These are phyloP conservation scores for Asobara japonica DNA, from an alignment of 1,140 invertebrate species.

Conservation along the genomic window DNA sequence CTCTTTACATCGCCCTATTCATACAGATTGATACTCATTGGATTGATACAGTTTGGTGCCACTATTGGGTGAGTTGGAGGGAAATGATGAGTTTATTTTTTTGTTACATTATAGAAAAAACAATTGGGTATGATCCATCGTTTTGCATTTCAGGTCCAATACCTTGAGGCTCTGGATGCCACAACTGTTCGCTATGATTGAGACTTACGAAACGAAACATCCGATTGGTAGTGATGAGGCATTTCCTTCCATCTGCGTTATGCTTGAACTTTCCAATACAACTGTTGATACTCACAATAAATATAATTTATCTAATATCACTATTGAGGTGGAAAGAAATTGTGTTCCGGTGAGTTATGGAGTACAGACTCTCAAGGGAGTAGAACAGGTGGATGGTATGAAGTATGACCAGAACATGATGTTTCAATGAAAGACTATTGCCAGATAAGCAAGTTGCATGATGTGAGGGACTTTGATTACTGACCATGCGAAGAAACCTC, in stretches of 20 bases:
- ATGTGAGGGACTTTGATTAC: too few species aligned
- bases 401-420: not conserved
- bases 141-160: conserved; percentile 49
- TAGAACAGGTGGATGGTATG: not conserved
- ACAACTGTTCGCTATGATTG: conserved; percentile 58
- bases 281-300: conserved; percentile 23
- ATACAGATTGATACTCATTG: conserved; percentile 75
- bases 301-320: conserved; percentile 23
- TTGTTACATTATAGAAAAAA: too few species aligned
- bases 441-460: too few species aligned
- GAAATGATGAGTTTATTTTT: not conserved
- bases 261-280: conserved; percentile 27
- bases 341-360: conserved; percentile 34
- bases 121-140: not conserved
- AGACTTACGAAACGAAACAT: conserved; percentile 50
- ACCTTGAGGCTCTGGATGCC: conserved; percentile 62
- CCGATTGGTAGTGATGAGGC: conserved; percentile 25
- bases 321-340: conserved; percentile 20
- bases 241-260: conserved; percentile 36
- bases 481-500: too few species aligned
- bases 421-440: too few species aligned
- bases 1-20: conserved; percentile 75
- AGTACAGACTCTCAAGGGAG: not conserved
- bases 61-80: conserved; percentile 66
- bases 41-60: conserved; percentile 77